Evolutionary conservation across 1,140 invertebrate genomes (phyloP).

Genomic region (Bicyclus anynana): DNA sequence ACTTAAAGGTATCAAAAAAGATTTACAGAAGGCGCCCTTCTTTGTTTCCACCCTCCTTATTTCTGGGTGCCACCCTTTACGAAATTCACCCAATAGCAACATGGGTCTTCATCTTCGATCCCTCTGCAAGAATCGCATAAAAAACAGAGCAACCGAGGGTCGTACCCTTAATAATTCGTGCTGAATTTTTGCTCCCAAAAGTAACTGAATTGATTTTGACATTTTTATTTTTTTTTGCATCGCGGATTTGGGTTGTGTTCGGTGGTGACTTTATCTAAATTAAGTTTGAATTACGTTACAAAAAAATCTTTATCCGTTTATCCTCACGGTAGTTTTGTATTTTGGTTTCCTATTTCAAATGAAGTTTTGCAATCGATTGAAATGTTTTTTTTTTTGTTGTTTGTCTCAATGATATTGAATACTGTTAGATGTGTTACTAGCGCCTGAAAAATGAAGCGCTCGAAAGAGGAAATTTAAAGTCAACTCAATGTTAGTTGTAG

Average conservation of each 20-base stretch:
- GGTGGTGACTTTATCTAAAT: neutral
- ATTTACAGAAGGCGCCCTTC: constrained; percentile 30
- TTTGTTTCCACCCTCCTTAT: constrained; percentile 35
- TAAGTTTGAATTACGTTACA: neutral
- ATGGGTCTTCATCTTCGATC: constrained; percentile 46
- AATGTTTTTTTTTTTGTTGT: no score
- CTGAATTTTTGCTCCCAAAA: constrained; percentile 36
- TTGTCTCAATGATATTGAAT: no score
- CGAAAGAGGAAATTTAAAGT: no score
- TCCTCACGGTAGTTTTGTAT: no score
- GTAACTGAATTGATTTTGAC: constrained; percentile 23
- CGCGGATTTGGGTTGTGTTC: constrained; percentile 17
- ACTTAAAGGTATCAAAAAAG: neutral
- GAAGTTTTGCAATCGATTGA: no score
- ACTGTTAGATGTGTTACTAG: no score
- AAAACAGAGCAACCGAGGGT: constrained; percentile 46
- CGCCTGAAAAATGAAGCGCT: no score
- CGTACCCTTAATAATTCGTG: no score
- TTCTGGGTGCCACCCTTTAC: constrained; percentile 53
- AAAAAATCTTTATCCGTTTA: neutral
- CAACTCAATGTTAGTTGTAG: no score
- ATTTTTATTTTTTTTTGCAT: constrained; percentile 21
- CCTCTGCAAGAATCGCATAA: constrained; percentile 35
- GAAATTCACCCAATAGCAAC: constrained; percentile 48
- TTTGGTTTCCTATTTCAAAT: no score